Evolutionary conservation across 2,113 vertebrate genomes (phyloP).

Genomic region (Lasiurus borealis): DNA sequence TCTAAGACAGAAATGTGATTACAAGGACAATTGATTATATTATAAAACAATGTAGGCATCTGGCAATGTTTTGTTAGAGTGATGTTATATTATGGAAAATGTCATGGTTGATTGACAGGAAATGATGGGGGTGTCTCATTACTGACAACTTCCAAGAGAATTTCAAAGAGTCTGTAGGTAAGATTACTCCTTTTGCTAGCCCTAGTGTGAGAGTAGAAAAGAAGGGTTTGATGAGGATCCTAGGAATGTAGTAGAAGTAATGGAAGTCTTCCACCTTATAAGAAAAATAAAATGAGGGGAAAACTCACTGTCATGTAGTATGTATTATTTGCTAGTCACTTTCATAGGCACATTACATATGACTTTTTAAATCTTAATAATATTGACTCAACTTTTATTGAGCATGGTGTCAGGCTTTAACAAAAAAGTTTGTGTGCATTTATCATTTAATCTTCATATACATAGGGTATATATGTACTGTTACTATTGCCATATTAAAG

Average conservation of each 20-base stretch:
- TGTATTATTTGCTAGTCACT: neutral
- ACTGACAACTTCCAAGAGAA: neutral
- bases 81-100: constrained; percentile 28
- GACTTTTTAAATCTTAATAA: neutral
- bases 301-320: neutral
- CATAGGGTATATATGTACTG: neutral
- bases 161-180: neutral
- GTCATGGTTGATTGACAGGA: constrained; percentile 19
- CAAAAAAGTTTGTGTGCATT: neutral
- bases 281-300: neutral
- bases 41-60: constrained; percentile 25
- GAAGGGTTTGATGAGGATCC: neutral
- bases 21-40: constrained; percentile 13
- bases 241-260: neutral
- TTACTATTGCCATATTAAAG: neutral
- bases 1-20: constrained; percentile 48
- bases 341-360: neutral
- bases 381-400: neutral
- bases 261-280: neutral
- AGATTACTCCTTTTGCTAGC: neutral
- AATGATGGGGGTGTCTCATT: neutral
- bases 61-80: constrained; percentile 55
- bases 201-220: neutral
- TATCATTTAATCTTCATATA: neutral
- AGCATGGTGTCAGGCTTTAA: neutral